These are phyloP conservation scores for Chaenogobius annularis DNA, from an alignment of 2,113 vertebrate genomes.

Conservation along the genomic window DNA sequence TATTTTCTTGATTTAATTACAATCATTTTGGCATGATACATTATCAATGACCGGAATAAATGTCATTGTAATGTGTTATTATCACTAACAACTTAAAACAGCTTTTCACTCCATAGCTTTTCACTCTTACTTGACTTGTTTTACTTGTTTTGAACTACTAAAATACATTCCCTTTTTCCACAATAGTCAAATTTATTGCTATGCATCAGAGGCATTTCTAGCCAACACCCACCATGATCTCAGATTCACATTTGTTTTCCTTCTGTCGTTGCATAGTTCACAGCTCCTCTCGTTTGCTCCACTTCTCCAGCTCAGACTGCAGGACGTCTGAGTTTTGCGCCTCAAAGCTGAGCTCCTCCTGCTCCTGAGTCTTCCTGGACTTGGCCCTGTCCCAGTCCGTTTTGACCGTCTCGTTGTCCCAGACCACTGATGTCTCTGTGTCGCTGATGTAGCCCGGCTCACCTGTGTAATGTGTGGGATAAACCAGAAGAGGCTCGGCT, in stretches of 20 bases:
- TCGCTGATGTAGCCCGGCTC: conserved; percentile 87
- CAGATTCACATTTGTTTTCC: conserved; percentile 35
- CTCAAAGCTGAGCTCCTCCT: conserved; percentile 81
- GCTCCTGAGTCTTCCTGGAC: conserved; percentile 84
- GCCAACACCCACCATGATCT: conserved; percentile 13
- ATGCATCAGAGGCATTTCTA: neutral
- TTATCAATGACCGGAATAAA: neutral
- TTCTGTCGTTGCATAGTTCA: conserved; percentile 42
- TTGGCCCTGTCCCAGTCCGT: conserved; percentile 88
- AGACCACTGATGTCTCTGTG: conserved; percentile 88
- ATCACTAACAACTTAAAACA: neutral
- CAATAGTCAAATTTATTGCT: neutral
- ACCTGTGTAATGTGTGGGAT: conserved; percentile 88
- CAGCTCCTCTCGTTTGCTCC: conserved; percentile 82
- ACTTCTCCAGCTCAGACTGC: conserved; percentile 83
- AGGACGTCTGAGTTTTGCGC: conserved; percentile 85
- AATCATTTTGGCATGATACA: neutral
- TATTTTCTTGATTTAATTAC: neutral
- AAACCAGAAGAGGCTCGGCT: conserved; percentile 84
- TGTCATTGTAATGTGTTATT: neutral
- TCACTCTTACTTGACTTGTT: neutral
- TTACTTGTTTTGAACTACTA: neutral
- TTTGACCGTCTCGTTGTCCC: conserved; percentile 81
- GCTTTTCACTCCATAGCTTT: neutral
- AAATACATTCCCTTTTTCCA: neutral